Conservation (phyloP, 2,113 vertebrate genomes). For the Otis tarda region DNA sequence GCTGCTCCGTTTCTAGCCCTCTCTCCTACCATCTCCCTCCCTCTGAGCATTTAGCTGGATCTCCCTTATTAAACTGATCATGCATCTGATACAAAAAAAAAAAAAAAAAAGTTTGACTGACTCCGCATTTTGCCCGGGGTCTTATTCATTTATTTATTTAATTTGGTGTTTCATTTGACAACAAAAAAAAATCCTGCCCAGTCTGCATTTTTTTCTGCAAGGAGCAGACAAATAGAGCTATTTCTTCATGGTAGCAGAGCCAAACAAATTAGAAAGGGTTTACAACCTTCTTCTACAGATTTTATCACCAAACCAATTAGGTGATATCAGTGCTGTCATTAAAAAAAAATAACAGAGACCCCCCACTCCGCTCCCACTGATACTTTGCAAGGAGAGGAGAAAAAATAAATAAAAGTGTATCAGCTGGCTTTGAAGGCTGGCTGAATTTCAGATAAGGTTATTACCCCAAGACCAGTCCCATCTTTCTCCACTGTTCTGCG, state of each 20-base stretch:
- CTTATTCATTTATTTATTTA: slow-evolving; percentile 26
- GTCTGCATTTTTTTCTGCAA: not conserved
- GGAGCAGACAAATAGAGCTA: not conserved
- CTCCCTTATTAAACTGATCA: slow-evolving; percentile 19
- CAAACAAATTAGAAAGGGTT: slow-evolving; percentile 4
- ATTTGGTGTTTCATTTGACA: not conserved
- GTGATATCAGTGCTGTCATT: not conserved
- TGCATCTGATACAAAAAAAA: slow-evolving; percentile 7
- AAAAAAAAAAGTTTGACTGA: not conserved
- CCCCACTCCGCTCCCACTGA: not conserved
- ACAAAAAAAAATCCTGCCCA: not conserved
- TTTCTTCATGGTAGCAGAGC: not conserved
- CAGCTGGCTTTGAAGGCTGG: not conserved
- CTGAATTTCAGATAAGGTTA: not conserved
- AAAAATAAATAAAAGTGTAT: not conserved
- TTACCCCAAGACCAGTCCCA: not conserved
- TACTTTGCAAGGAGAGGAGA: not conserved
- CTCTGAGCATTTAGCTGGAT: not conserved
- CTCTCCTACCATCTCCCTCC: not conserved
- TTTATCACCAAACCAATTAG: slow-evolving; percentile 24
- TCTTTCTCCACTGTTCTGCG: not conserved
- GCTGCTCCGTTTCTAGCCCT: not conserved
- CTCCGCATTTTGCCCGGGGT: not conserved
- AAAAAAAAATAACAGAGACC: not conserved
- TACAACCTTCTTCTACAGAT: not conserved